These are phyloP conservation scores for Myiagra hebetior DNA, from an alignment of 2,113 vertebrate species.

Conservation along the genomic window DNA sequence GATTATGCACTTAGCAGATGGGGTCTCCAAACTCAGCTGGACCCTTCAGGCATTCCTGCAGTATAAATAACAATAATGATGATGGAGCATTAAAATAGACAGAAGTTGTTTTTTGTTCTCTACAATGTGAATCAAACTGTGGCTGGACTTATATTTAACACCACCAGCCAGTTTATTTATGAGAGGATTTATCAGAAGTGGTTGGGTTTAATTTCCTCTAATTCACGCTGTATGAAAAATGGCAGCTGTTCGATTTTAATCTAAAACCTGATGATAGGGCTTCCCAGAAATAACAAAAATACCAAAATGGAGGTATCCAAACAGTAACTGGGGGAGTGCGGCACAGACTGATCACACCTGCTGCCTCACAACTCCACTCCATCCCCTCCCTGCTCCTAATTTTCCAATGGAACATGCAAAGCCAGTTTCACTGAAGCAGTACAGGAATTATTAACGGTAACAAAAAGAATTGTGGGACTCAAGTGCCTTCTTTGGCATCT, in stretches of 20 bases:
- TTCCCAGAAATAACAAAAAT: constrained; percentile 52
- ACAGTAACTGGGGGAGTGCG: neutral
- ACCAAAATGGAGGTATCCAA: neutral
- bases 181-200: constrained; percentile 56
- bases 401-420: neutral
- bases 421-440: neutral
- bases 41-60: neutral
- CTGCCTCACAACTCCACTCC: neutral
- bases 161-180: constrained; percentile 45
- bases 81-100: neutral
- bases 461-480: neutral
- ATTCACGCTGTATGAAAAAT: constrained; percentile 46
- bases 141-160: constrained; percentile 19
- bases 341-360: neutral
- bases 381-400: neutral
- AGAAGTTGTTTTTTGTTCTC: constrained; percentile 20
- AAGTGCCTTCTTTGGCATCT: neutral
- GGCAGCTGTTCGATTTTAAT: constrained; percentile 46
- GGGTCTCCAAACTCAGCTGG: constrained; percentile 29
- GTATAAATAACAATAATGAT: constrained; percentile 37
- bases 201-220: constrained; percentile 60
- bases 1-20: neutral
- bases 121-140: constrained; percentile 10
- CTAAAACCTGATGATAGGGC: neutral
- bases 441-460: neutral